These are phyloP conservation scores for Cataglyphis hispanica DNA, from an alignment of 1,140 invertebrate species.

Conservation along the genomic window DNA sequence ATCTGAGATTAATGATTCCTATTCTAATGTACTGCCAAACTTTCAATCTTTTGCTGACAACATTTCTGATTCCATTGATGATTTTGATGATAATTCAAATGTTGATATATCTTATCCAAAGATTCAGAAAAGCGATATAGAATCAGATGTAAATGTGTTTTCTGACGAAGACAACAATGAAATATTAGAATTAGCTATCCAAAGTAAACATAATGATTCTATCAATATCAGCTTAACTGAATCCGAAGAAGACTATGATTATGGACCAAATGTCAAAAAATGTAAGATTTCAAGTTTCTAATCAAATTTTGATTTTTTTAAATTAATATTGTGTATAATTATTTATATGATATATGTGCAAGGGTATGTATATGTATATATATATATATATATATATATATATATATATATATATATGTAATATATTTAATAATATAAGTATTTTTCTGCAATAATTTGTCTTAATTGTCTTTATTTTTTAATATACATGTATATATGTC, in stretches of 20 bases:
- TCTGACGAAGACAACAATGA: background rate
- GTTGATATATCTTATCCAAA: background rate
- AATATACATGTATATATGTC: background rate
- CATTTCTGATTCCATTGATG: background rate
- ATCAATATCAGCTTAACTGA: background rate
- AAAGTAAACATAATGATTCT: background rate
- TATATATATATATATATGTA: background rate
- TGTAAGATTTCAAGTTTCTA: background rate
- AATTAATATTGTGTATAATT: background rate
- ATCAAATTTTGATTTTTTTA: background rate
- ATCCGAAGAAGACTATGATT: background rate
- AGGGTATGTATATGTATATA: background rate
- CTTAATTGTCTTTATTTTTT: background rate
- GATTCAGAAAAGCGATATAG: constrained; percentile 1
- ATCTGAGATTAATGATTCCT: background rate
- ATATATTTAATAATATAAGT: background rate
- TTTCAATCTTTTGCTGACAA: background rate
- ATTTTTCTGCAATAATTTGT: background rate
- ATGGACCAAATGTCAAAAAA: constrained; percentile 2
- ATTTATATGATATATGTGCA: background rate
- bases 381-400: background rate
- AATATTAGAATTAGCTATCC: background rate
- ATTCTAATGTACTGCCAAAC: background rate
- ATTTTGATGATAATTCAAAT: background rate
- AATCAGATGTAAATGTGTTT: background rate